These are phyloP conservation scores for Catharus minimus DNA, from an alignment of 2,113 vertebrate species.

Conservation along the genomic window DNA sequence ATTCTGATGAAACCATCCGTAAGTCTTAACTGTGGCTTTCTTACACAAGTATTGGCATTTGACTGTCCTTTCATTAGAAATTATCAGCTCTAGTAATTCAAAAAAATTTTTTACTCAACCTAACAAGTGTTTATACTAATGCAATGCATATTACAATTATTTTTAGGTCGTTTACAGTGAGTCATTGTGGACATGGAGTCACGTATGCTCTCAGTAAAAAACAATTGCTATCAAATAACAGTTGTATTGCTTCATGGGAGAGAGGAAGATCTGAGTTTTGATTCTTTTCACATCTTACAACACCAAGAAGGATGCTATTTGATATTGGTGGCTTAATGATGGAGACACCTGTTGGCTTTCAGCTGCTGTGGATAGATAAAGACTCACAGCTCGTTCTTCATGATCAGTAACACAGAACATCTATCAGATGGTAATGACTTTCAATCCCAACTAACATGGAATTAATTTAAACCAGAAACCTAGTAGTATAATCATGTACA, in stretches of 20 bases:
- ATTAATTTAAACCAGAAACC: constrained; percentile 12
- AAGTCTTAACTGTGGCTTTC: not conserved
- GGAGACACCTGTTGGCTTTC: not conserved
- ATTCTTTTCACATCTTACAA: not conserved
- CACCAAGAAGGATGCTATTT: not conserved
- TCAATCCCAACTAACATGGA: not conserved
- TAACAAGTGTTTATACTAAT: not conserved
- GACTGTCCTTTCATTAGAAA: not conserved
- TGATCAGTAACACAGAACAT: not conserved
- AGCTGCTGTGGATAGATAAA: not conserved
- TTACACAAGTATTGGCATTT: not conserved
- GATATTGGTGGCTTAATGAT: not conserved
- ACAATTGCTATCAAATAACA: not conserved
- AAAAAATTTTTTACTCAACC: not conserved
- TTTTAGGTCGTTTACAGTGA: not conserved
- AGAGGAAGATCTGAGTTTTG: not conserved
- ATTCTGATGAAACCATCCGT: not conserved
- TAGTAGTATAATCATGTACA: not conserved
- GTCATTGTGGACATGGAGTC: not conserved
- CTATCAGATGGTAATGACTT: not conserved
- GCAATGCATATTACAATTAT: not conserved
- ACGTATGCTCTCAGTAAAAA: not conserved
- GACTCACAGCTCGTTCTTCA: not conserved
- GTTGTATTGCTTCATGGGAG: not conserved
- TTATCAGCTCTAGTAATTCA: not conserved